These are phyloP conservation scores for Delia radicum DNA, from an alignment of 1,140 invertebrate species.

Conservation along the genomic window DNA sequence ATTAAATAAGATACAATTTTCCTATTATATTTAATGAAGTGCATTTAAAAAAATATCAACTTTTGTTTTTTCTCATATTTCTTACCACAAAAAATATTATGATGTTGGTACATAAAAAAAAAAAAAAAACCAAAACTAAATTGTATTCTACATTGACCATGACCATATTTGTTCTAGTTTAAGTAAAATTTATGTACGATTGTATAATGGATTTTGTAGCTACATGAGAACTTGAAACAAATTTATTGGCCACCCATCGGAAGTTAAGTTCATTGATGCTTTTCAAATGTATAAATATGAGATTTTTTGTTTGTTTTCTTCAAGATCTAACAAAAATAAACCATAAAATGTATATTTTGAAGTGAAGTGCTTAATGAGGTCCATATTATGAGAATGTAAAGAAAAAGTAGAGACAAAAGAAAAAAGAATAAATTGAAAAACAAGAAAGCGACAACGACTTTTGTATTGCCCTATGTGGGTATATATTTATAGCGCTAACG, in stretches of 20 bases:
- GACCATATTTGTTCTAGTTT: not conserved
- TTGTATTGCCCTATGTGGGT: not conserved
- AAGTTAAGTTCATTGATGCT: conserved; percentile 2
- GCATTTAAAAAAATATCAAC: too few species aligned
- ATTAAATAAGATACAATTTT: too few species aligned
- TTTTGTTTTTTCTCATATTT: not conserved
- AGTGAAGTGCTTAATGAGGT: not conserved
- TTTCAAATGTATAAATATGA: not conserved
- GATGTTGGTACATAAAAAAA: not conserved
- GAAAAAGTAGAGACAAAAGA: not conserved
- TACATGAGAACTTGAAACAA: not conserved
- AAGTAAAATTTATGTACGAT: not conserved
- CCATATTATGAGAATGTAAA: not conserved
- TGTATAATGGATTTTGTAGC: not conserved
- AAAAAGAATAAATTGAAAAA: not conserved
- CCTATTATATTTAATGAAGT: too few species aligned
- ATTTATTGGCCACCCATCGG: conserved; percentile 3
- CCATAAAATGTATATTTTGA: not conserved
- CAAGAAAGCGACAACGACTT: not conserved
- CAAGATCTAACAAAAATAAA: not conserved
- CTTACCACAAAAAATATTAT: not conserved
- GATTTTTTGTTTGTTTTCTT: too few species aligned
- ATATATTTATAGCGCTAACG: not conserved
- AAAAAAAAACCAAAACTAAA: not conserved
- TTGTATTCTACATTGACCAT: conserved; percentile 6